Percentiles rank a stretch among this genome's conserved stretches.
Conservation (phyloP, 2,888 invertebrate genomes). For the Andrena bicolor region DNA sequence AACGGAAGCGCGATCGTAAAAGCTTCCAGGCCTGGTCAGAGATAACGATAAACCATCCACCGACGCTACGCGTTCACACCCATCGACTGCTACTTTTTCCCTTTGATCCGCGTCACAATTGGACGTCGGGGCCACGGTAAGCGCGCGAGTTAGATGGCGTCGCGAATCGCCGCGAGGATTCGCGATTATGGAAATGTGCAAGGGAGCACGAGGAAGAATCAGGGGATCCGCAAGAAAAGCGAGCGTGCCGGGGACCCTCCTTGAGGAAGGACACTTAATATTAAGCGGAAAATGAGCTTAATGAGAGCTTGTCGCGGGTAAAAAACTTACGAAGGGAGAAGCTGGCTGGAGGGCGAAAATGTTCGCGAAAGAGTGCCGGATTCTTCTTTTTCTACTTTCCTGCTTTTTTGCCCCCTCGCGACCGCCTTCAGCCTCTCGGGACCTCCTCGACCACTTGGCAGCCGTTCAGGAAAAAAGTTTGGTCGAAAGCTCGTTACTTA, state of each 20-base stretch:
- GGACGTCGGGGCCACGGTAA: background rate
- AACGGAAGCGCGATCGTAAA: background rate
- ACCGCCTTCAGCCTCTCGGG: slow-evolving; percentile 45
- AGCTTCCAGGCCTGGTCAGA: background rate
- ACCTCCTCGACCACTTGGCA: slow-evolving; percentile 78
- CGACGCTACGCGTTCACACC: background rate
- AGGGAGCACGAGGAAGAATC: slow-evolving; percentile 39
- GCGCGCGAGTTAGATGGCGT: background rate
- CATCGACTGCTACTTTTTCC: background rate
- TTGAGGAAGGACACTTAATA: slow-evolving; percentile 73
- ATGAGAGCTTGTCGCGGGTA: slow-evolving; percentile 74
- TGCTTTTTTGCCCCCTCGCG: slow-evolving; percentile 47
- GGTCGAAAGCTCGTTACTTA: slow-evolving; percentile 80
- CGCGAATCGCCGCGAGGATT: slow-evolving; percentile 19
- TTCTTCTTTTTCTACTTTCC: slow-evolving; percentile 58
- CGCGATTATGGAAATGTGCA: slow-evolving; percentile 48
- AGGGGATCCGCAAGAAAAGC: slow-evolving; percentile 36
- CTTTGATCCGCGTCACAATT: background rate
- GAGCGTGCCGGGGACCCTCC: slow-evolving; percentile 37
- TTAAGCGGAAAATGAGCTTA: slow-evolving; percentile 79
- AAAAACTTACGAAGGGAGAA: slow-evolving; percentile 69
- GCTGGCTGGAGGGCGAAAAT: slow-evolving; percentile 72
- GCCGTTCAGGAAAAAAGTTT: slow-evolving; percentile 78
- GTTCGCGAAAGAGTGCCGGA: slow-evolving; percentile 70
- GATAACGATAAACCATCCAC: background rate